Conservation (phyloP, 2,113 vertebrate genomes). For the Hassar affinis region DNA sequence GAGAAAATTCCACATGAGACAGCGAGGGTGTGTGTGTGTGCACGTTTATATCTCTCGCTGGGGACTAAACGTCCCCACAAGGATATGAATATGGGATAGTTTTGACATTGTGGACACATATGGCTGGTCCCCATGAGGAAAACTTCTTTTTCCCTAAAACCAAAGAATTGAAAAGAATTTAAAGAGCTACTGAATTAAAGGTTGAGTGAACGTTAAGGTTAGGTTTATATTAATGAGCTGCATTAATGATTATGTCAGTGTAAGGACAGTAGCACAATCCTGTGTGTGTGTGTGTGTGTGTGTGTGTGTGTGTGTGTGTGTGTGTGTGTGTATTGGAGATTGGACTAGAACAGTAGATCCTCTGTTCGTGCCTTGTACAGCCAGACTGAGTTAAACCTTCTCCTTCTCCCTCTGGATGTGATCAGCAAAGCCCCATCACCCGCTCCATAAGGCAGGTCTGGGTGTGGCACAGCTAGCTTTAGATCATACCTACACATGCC, state of each 20-base stretch:
- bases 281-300: conserved; percentile 33
- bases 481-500: background rate
- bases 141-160: background rate
- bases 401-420: background rate
- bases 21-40: conserved; percentile 36
- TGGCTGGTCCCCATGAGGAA: background rate
- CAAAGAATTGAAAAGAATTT: background rate
- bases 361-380: conserved; percentile 50
- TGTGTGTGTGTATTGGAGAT: conserved; percentile 19
- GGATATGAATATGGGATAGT: background rate
- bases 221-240: background rate
- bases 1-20: conserved; percentile 69
- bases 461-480: conserved; percentile 25
- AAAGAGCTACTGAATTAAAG: background rate
- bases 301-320: background rate
- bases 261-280: background rate
- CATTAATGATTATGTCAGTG: background rate
- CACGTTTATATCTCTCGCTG: background rate
- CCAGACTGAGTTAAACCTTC: background rate
- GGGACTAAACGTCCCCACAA: background rate
- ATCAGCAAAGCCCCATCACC: conserved; percentile 9
- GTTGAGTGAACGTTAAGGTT: no score
- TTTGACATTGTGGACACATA: background rate
- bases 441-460: conserved; percentile 15
- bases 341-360: conserved; percentile 63